Evolutionary conservation across 2,888 invertebrate species (phyloP).

Genomic region (Phyllotreta cruciferae): DNA sequence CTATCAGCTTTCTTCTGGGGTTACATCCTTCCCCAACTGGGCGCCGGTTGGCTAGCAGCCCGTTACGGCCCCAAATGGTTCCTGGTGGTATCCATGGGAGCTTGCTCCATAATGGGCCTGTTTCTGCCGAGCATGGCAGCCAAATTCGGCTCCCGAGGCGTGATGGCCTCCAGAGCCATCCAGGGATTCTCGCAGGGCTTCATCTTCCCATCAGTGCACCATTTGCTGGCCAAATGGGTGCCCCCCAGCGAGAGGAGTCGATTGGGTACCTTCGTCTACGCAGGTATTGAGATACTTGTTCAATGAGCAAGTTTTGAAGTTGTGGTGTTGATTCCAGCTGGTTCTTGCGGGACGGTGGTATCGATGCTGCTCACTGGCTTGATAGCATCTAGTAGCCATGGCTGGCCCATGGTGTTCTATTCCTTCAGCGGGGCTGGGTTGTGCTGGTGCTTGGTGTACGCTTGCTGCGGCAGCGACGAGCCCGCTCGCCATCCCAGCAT

Average conservation of each 20-base stretch:
- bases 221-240: constrained; percentile 79
- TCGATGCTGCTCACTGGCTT: constrained; percentile 69
- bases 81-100: constrained; percentile 64
- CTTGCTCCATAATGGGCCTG: constrained; percentile 72
- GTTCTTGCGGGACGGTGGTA: constrained; percentile 27
- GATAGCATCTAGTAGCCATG: constrained; percentile 71
- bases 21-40: constrained; percentile 76
- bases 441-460: constrained; percentile 68
- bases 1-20: constrained; percentile 84
- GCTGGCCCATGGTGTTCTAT: constrained; percentile 84
- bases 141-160: constrained; percentile 69
- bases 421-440: constrained; percentile 70
- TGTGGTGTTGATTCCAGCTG: too few species aligned
- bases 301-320: too few species aligned
- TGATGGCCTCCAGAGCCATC: constrained; percentile 71
- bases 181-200: constrained; percentile 81
- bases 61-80: constrained; percentile 78
- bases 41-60: constrained; percentile 75
- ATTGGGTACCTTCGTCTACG: constrained; percentile 72
- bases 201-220: constrained; percentile 75
- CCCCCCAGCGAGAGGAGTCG: constrained; percentile 74
- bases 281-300: too few species aligned
- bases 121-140: constrained; percentile 72
- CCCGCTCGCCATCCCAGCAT: constrained; percentile 70
- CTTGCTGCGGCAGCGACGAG: constrained; percentile 70